These are phyloP conservation scores for Chelonia mydas DNA, from an alignment of 2,797 vertebrate genomes.

Conservation along the genomic window DNA sequence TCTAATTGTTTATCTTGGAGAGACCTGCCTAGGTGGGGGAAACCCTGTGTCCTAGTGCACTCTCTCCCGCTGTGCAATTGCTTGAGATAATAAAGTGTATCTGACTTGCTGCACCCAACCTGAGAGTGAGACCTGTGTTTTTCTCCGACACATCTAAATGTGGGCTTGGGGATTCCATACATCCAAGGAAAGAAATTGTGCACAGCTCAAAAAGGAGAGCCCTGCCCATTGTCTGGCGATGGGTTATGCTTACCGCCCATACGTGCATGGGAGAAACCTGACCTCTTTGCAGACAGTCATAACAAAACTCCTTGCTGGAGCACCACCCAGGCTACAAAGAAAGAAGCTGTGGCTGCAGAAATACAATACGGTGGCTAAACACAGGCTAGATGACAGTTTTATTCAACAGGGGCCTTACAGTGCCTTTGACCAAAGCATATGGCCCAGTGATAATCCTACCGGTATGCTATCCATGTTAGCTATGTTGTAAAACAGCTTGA, in stretches of 20 bases:
- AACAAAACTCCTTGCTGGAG: background rate
- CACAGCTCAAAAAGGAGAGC: background rate
- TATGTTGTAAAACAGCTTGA: background rate
- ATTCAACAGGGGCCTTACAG: background rate
- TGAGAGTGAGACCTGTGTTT: too few species aligned
- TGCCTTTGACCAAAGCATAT: background rate
- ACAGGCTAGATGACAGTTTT: background rate
- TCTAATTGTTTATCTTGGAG: too few species aligned
- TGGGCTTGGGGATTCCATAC: background rate
- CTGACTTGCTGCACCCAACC: too few species aligned
- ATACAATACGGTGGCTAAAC: background rate
- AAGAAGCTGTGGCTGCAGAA: background rate
- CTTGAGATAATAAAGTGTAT: too few species aligned
- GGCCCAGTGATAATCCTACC: background rate
- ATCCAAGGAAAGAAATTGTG: background rate
- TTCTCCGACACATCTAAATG: background rate
- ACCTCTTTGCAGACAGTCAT: background rate
- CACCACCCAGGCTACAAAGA: background rate
- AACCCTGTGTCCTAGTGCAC: too few species aligned
- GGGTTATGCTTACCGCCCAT: background rate
- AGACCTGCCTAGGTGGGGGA: too few species aligned
- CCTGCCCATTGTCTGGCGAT: background rate
- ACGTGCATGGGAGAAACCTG: background rate
- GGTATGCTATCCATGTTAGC: background rate
- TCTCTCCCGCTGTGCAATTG: too few species aligned